phyloP scores from a whole-genome alignment of 2,888 invertebrate genomes.

The Mellilla xanthometata region DNA sequence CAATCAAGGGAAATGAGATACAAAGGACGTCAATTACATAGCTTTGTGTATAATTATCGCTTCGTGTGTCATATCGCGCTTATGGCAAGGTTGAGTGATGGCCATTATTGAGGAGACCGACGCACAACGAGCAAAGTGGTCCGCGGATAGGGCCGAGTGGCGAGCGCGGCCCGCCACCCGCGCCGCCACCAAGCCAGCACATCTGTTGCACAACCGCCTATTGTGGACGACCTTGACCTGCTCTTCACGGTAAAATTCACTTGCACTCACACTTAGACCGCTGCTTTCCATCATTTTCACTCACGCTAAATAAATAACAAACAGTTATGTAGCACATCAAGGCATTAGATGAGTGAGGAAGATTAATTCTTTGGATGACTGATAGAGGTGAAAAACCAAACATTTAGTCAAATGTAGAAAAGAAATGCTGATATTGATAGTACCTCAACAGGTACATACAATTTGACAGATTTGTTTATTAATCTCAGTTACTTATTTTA shows the following conservation, averaged over 20 bases:
- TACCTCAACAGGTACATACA: too few species aligned
- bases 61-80: constrained; percentile 20
- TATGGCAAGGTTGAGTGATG: constrained; percentile 26
- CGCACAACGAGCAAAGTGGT: constrained; percentile 25
- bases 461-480: too few species aligned
- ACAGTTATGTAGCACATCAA: too few species aligned
- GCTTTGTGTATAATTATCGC: constrained; percentile 37
- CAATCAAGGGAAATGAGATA: constrained; percentile 43
- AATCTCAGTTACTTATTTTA: too few species aligned
- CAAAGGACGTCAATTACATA: constrained; percentile 36
- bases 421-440: too few species aligned
- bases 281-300: constrained; percentile 18
- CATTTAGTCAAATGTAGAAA: too few species aligned
- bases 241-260: constrained; percentile 67
- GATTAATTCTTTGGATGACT: too few species aligned
- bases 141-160: neutral
- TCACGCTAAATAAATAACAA: neutral
- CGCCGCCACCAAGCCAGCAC: constrained; percentile 38
- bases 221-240: constrained; percentile 71
- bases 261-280: constrained; percentile 61
- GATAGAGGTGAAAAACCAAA: too few species aligned
- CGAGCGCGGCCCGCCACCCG: constrained; percentile 6
- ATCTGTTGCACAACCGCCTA: constrained; percentile 63
- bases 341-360: too few species aligned
- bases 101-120: constrained; percentile 18